A percentile compares a stretch with the other conserved stretches of the same genome.
Conservation (phyloP, 2,888 invertebrate genomes). For the Drosophila barbarae region DNA sequence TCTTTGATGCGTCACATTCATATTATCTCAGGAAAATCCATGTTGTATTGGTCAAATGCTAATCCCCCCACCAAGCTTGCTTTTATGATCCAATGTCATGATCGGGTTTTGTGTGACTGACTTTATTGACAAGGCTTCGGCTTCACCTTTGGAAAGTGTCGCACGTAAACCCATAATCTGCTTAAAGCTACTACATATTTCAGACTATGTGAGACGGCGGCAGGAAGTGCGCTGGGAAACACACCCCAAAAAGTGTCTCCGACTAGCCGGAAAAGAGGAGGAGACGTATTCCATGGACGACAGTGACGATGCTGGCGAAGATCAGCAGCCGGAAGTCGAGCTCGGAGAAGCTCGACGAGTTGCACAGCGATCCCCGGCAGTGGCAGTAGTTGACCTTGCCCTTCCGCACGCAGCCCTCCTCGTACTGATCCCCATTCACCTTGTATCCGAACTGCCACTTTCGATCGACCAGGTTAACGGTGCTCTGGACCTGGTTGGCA, state of each 20-base stretch:
- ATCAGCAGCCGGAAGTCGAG: slow-evolving; percentile 6
- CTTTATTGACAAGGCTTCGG: slow-evolving; percentile 39
- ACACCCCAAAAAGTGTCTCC: slow-evolving; percentile 35
- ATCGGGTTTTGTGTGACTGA: slow-evolving; percentile 28
- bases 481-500: slow-evolving; percentile 36
- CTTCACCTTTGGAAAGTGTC: slow-evolving; percentile 33
- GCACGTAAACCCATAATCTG: slow-evolving; percentile 35
- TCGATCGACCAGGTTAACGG: not conserved
- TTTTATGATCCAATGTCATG: slow-evolving; percentile 29
- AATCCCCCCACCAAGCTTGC: slow-evolving; percentile 19
- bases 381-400: slow-evolving; percentile 27
- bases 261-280: slow-evolving; percentile 21
- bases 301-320: not conserved
- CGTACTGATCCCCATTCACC: slow-evolving; percentile 37
- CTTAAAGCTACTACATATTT: slow-evolving; percentile 42
- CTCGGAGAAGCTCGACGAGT: slow-evolving; percentile 21
- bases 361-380: slow-evolving; percentile 50
- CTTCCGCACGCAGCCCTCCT: slow-evolving; percentile 36
- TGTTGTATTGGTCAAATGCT: slow-evolving; percentile 5
- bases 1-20: slow-evolving; percentile 19
- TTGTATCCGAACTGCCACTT: rapidly evolving
- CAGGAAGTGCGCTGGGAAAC: slow-evolving; percentile 13
- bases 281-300: slow-evolving; percentile 1
- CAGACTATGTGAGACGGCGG: slow-evolving; percentile 16
- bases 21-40: not conserved